Evolutionary conservation across 1,140 invertebrate species (phyloP).

Genomic region (Dysdera silvatica): DNA sequence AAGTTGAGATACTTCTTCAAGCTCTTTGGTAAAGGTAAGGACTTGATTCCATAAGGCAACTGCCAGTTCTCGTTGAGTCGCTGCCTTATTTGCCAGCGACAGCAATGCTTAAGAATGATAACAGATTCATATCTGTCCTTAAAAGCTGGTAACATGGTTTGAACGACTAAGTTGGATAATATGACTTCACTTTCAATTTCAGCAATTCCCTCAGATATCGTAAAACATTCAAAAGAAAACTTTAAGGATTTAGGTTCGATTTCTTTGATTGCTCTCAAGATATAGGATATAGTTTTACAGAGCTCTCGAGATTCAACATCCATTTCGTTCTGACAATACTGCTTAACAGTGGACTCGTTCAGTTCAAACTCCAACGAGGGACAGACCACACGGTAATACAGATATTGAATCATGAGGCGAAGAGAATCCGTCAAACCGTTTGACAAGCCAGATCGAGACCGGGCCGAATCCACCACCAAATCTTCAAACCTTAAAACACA

Average conservation of each 20-base stretch:
- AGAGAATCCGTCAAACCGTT: neutral
- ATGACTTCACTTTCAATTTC: too few species aligned
- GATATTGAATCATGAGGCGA: neutral
- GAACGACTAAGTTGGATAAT: too few species aligned
- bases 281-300: neutral
- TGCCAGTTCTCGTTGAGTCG: slow-evolving; percentile 20
- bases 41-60: slow-evolving; percentile 7
- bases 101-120: too few species aligned
- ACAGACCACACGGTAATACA: neutral
- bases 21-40: slow-evolving; percentile 1
- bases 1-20: slow-evolving; percentile 16
- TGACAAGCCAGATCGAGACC: neutral
- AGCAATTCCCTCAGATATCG: too few species aligned
- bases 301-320: neutral
- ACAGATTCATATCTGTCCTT: too few species aligned
- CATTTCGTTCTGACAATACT: neutral
- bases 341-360: neutral
- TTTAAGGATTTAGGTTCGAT: too few species aligned
- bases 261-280: slow-evolving; percentile 3
- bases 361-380: neutral
- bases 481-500: slow-evolving; percentile 5
- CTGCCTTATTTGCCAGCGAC: slow-evolving; percentile 4
- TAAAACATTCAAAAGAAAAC: too few species aligned
- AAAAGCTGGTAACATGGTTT: too few species aligned
- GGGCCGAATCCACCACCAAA: neutral